Conservation (phyloP, 2,797 vertebrate genomes). For the Eospalax fontanierii region DNA sequence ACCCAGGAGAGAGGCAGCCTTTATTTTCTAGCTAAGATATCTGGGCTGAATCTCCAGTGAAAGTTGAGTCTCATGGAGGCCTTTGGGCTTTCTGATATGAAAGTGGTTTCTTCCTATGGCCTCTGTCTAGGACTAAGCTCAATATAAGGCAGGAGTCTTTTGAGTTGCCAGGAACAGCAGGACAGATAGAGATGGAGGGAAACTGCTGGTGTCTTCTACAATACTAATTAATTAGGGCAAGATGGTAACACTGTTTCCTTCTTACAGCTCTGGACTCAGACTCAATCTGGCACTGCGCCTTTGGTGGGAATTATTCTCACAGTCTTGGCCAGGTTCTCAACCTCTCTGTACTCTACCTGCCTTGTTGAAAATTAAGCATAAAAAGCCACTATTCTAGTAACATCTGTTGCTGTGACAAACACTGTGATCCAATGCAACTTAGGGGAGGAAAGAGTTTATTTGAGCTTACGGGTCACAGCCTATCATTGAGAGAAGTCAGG, state of each 20-base stretch:
- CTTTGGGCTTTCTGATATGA: rapidly evolving
- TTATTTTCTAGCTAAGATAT: rapidly evolving
- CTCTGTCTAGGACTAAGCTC: not conserved
- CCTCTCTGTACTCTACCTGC: not conserved
- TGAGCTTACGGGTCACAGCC: not conserved
- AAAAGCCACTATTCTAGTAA: not conserved
- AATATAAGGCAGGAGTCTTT: not conserved
- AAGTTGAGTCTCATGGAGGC: too few species aligned
- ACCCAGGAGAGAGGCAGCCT: not conserved
- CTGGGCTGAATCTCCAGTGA: rapidly evolving
- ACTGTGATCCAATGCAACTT: not conserved
- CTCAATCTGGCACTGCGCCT: not conserved
- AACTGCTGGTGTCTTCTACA: rapidly evolving
- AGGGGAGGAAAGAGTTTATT: not conserved
- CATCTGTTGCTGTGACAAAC: not conserved
- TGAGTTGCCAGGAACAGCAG: not conserved
- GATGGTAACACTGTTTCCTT: not conserved
- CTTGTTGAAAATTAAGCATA: not conserved
- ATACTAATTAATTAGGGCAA: not conserved
- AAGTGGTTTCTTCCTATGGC: rapidly evolving
- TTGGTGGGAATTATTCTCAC: not conserved
- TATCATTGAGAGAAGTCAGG: not conserved
- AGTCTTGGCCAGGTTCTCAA: not conserved
- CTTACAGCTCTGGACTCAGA: not conserved
- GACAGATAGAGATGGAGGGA: not conserved